These are phyloP conservation scores for Sipha flava DNA, from an alignment of 1,140 invertebrate genomes.

Conservation along the genomic window DNA sequence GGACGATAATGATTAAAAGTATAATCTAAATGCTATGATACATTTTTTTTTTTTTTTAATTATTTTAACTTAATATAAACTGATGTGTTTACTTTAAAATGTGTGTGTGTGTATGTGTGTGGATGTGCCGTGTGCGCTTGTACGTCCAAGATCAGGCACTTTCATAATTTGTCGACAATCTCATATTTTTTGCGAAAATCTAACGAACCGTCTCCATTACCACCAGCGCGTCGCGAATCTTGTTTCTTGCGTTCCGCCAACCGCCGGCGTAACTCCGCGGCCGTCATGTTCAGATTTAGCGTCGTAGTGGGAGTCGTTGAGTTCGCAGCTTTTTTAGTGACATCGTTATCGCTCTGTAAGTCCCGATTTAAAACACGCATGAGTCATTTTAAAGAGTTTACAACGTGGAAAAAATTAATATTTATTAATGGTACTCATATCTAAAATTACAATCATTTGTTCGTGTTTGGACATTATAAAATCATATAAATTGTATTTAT, in stretches of 20 bases:
- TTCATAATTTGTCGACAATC: slow-evolving; percentile 77
- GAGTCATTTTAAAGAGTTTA: too few species aligned
- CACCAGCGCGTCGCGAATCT: slow-evolving; percentile 64
- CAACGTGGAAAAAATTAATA: too few species aligned
- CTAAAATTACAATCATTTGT: too few species aligned
- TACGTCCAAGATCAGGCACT: neutral
- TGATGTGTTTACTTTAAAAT: neutral
- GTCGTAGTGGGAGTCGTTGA: neutral
- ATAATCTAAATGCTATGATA: neutral
- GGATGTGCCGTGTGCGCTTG: too few species aligned
- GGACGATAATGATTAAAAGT: neutral
- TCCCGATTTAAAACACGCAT: neutral
- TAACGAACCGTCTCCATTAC: slow-evolving; percentile 53
- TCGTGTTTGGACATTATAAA: too few species aligned
- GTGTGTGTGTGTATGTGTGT: neutral
- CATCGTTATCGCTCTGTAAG: neutral
- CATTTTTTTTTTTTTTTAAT: too few species aligned
- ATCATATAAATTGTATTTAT: too few species aligned
- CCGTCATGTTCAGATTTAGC: slow-evolving; percentile 76
- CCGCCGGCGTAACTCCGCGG: slow-evolving; percentile 75
- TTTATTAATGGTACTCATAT: too few species aligned
- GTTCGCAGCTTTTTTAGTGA: neutral
- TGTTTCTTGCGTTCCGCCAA: slow-evolving; percentile 74
- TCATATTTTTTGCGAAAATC: slow-evolving; percentile 86
- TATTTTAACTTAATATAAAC: neutral